Percentiles rank a stretch among this genome's conserved stretches.
phyloP scores from a whole-genome alignment of 2,113 vertebrate genomes.

The Microtus montanus region DNA sequence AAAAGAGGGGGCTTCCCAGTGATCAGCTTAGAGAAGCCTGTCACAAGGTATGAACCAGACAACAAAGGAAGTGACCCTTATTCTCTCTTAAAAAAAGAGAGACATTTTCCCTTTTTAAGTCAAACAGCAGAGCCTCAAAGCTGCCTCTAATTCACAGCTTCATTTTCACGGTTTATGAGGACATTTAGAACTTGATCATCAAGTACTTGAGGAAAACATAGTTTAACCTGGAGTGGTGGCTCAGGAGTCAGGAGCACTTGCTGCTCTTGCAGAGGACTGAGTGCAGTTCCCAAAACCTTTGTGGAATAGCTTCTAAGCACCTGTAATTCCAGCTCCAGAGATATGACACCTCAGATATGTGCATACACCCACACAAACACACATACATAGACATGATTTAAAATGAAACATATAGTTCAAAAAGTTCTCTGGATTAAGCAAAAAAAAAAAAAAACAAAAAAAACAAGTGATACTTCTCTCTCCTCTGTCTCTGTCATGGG shows the following conservation, averaged over 20 bases:
- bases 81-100: neutral
- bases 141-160: conserved; percentile 1
- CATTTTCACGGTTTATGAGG: neutral
- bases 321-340: neutral
- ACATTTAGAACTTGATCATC: neutral
- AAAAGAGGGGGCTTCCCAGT: neutral
- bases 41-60: neutral
- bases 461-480: neutral
- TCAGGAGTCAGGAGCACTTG: neutral
- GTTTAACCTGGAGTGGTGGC: neutral
- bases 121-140: neutral
- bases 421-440: neutral
- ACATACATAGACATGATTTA: neutral
- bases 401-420: neutral
- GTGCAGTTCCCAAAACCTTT: neutral
- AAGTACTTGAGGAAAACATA: neutral
- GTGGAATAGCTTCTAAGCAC: neutral
- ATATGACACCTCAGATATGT: neutral
- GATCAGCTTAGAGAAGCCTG: neutral
- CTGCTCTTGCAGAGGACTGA: neutral
- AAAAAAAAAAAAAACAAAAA: conserved; percentile 62
- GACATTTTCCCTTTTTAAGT: neutral
- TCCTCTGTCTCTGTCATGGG: too few species aligned
- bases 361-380: neutral
- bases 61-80: neutral